Percentiles rank a stretch among this genome's conserved stretches.
These are phyloP conservation scores for Elephas maximus DNA, from an alignment of 2,113 vertebrate genomes.

Conservation along the genomic window DNA sequence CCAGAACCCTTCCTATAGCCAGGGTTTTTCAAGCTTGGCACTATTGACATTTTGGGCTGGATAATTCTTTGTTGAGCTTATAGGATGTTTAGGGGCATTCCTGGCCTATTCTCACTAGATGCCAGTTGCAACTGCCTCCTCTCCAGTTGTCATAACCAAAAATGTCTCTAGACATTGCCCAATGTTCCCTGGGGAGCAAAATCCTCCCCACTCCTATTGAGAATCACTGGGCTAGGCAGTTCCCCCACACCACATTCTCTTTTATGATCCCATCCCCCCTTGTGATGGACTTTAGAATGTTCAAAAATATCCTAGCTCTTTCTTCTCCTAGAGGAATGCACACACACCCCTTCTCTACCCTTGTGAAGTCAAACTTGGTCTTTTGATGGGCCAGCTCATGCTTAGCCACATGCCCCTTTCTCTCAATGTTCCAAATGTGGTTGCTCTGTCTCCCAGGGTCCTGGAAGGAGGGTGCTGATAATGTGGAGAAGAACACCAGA, in stretches of 20 bases:
- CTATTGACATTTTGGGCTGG: neutral
- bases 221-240: neutral
- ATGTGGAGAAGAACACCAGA: neutral
- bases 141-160: neutral
- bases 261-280: neutral
- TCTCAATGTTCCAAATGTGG: neutral
- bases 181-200: neutral
- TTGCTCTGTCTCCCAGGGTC: neutral
- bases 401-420: neutral
- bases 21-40: neutral
- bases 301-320: neutral
- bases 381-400: neutral
- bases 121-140: neutral
- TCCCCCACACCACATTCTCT: neutral
- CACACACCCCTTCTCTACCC: neutral
- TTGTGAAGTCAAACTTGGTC: neutral
- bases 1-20: neutral
- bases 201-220: neutral
- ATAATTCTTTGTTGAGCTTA: neutral
- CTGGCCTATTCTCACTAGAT: neutral
- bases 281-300: neutral
- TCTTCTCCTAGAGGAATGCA: neutral
- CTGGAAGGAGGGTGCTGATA: neutral
- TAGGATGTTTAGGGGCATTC: neutral
- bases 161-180: neutral